Evolutionary conservation across 2,888 invertebrate species (phyloP).

Genomic region (Phaonia tiefii): DNA sequence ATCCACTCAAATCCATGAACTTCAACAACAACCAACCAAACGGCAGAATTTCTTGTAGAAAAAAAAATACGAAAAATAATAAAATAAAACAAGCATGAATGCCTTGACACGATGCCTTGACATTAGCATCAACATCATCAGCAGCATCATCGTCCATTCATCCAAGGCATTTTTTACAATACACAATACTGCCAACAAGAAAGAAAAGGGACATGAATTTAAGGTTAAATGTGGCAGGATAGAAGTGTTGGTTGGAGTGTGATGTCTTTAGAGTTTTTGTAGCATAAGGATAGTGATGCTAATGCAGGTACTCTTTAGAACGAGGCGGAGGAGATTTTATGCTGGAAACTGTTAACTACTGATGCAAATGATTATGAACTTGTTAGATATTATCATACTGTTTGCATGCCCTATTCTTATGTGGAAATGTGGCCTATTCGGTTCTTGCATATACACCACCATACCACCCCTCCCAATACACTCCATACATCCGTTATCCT

Average conservation of each 20-base stretch:
- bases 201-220: background rate
- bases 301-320: background rate
- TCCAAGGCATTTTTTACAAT: background rate
- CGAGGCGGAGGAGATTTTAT: background rate
- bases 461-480: background rate
- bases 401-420: background rate
- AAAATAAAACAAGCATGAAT: constrained; percentile 2
- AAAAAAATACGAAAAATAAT: background rate
- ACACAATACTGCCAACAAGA: background rate
- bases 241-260: background rate
- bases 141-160: background rate
- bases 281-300: background rate
- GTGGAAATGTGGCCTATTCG: background rate
- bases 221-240: background rate
- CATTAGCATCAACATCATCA: constrained; percentile 52
- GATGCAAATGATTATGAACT: background rate
- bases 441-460: background rate
- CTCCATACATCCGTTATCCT: background rate
- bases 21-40: background rate
- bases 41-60: background rate
- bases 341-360: background rate
- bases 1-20: constrained; percentile 56
- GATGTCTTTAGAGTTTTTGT: background rate
- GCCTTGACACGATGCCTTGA: constrained; percentile 47
- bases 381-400: background rate